These are phyloP conservation scores for Galeopsomyia nigrocyanea DNA, from an alignment of 2,888 invertebrate species.

Conservation along the genomic window DNA sequence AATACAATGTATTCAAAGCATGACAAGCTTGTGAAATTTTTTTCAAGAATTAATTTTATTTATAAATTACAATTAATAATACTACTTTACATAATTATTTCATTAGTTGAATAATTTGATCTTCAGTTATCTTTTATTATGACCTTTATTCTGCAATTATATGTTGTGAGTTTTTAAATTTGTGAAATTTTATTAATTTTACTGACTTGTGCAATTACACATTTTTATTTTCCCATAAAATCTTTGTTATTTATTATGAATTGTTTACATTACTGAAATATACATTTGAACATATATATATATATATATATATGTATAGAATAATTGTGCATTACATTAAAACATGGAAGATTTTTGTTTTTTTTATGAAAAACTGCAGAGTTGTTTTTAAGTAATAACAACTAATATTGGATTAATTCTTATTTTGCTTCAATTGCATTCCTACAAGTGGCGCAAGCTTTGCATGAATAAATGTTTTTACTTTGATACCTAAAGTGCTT, in stretches of 20 bases:
- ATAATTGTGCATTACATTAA: too few relatives aligned
- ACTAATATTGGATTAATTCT: constrained; percentile 4
- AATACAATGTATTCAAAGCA: constrained; percentile 30
- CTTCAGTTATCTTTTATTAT: not conserved
- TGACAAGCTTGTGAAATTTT: constrained; percentile 35
- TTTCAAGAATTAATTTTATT: not conserved
- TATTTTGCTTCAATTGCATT: constrained; percentile 12
- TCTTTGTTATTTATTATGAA: too few relatives aligned
- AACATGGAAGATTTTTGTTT: too few relatives aligned
- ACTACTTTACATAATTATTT: not conserved
- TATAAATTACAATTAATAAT: not conserved
- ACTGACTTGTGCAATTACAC: too few relatives aligned
- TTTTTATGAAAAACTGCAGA: too few relatives aligned
- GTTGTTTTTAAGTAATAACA: too few relatives aligned
- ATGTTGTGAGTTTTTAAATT: constrained; percentile 33
- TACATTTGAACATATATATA: too few relatives aligned
- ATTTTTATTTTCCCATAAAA: too few relatives aligned
- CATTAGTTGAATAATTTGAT: constrained; percentile 21
- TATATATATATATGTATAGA: too few relatives aligned
- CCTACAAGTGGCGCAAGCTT: constrained; percentile 24
- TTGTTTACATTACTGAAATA: too few relatives aligned
- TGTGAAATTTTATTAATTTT: constrained; percentile 12
- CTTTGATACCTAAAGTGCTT: constrained; percentile 21
- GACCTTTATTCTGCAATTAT: constrained; percentile 8
- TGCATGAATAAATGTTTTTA: constrained; percentile 33